Conservation (phyloP, 1,140 invertebrate genomes). For the Amphibalanus amphitrite region DNA sequence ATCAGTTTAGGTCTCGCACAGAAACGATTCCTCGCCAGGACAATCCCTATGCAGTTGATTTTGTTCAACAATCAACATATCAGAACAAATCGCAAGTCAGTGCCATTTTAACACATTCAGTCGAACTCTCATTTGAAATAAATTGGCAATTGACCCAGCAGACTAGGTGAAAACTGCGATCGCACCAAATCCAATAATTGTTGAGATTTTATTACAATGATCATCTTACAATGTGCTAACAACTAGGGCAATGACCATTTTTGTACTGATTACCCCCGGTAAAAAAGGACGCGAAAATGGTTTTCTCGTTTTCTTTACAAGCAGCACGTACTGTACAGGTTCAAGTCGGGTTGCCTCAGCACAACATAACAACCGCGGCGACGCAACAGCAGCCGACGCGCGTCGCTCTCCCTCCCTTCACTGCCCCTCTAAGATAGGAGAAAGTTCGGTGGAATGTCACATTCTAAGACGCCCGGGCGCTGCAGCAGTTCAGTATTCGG, state of each 20-base stretch:
- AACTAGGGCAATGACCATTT: not conserved
- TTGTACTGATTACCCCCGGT: not conserved
- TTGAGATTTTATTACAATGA: slow-evolving; percentile 2
- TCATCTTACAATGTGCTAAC: not conserved
- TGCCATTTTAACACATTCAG: no score
- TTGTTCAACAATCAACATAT: no score
- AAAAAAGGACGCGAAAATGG: not conserved
- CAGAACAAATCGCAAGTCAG: no score
- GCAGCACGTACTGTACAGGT: not conserved
- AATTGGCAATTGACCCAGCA: no score
- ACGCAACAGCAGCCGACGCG: not conserved
- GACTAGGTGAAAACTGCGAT: no score
- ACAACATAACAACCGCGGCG: not conserved
- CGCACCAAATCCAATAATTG: not conserved
- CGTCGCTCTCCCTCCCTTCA: not conserved
- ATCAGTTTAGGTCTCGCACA: no score
- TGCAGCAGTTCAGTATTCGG: not conserved
- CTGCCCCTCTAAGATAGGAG: not conserved
- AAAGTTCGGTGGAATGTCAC: not conserved
- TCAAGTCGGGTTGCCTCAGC: not conserved
- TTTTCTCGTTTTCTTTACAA: not conserved
- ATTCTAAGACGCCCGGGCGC: not conserved
- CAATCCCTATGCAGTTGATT: no score
- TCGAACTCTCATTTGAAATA: no score
- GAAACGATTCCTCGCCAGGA: no score